phyloP scores from a whole-genome alignment of 1,140 invertebrate genomes.

The Phthorimaea operculella region DNA sequence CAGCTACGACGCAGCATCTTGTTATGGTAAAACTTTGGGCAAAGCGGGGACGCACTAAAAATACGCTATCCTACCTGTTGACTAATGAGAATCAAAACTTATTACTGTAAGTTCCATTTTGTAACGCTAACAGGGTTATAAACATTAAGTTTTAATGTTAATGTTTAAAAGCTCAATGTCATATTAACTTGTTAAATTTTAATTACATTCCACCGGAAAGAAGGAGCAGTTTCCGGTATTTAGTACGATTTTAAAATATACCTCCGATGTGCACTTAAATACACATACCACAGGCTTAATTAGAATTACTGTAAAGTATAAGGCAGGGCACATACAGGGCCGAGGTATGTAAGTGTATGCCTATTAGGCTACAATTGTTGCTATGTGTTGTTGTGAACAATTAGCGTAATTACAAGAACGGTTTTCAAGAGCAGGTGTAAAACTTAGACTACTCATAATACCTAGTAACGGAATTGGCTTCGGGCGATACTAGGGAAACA shows the following conservation, averaged over 20 bases:
- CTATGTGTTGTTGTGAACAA: slow-evolving; percentile 28
- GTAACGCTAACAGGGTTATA: no score
- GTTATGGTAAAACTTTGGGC: slow-evolving; percentile 31
- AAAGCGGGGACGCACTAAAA: slow-evolving; percentile 30
- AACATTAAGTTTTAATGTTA: no score
- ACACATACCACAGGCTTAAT: neutral
- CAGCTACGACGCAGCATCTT: slow-evolving; percentile 31
- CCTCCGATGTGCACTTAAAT: neutral
- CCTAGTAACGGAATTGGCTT: slow-evolving; percentile 59
- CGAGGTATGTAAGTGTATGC: neutral
- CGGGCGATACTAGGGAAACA: slow-evolving; percentile 55
- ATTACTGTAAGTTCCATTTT: no score
- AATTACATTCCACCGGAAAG: no score
- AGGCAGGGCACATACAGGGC: no score
- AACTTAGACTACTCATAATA: slow-evolving; percentile 56
- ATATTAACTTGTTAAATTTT: no score
- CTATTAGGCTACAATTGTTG: neutral
- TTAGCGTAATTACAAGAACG: slow-evolving; percentile 57
- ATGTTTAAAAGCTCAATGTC: no score
- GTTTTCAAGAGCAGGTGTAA: slow-evolving; percentile 59
- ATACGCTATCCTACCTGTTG: slow-evolving; percentile 11
- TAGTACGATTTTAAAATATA: neutral
- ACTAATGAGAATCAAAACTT: slow-evolving; percentile 26
- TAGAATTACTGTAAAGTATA: neutral
- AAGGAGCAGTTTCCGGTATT: neutral